Percentiles rank a stretch among this genome's conserved stretches.
Evolutionary conservation across 2,888 invertebrate genomes (phyloP).

Genomic region (Autographa pulchrina): DNA sequence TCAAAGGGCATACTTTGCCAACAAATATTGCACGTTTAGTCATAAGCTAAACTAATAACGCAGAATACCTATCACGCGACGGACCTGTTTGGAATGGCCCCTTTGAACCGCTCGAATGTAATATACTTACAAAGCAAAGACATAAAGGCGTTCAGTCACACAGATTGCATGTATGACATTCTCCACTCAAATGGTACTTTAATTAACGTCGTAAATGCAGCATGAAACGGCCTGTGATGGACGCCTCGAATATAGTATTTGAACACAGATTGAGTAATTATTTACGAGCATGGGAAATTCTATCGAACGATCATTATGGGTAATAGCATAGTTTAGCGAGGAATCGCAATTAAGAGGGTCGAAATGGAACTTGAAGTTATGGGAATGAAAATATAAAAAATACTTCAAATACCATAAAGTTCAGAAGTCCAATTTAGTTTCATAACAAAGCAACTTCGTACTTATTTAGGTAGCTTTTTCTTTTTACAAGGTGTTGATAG

Average conservation of each 20-base stretch:
- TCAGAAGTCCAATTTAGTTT: too few relatives aligned
- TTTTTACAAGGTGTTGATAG: too few relatives aligned
- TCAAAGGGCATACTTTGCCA: slow-evolving; percentile 16
- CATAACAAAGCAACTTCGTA: too few relatives aligned
- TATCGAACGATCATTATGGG: slow-evolving; percentile 18
- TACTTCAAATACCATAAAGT: neutral
- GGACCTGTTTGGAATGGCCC: slow-evolving; percentile 22
- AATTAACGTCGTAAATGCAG: slow-evolving; percentile 44
- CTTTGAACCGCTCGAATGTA: slow-evolving; percentile 35
- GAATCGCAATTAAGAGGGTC: slow-evolving; percentile 20
- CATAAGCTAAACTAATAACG: slow-evolving; percentile 26
- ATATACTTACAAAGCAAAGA: slow-evolving; percentile 34
- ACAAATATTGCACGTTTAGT: slow-evolving; percentile 13
- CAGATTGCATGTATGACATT: slow-evolving; percentile 45
- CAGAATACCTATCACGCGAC: slow-evolving; percentile 29
- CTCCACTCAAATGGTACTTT: slow-evolving; percentile 34
- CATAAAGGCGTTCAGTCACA: slow-evolving; percentile 34
- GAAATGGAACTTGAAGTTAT: slow-evolving; percentile 12
- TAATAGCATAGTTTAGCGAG: slow-evolving; percentile 17
- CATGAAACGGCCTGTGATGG: slow-evolving; percentile 23
- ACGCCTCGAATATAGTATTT: slow-evolving; percentile 34
- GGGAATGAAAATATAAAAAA: neutral
- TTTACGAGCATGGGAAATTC: slow-evolving; percentile 22
- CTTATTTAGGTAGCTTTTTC: too few relatives aligned
- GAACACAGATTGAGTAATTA: slow-evolving; percentile 30